Conservation (phyloP, 1,140 invertebrate genomes). For the Eumaeus atala region DNA sequence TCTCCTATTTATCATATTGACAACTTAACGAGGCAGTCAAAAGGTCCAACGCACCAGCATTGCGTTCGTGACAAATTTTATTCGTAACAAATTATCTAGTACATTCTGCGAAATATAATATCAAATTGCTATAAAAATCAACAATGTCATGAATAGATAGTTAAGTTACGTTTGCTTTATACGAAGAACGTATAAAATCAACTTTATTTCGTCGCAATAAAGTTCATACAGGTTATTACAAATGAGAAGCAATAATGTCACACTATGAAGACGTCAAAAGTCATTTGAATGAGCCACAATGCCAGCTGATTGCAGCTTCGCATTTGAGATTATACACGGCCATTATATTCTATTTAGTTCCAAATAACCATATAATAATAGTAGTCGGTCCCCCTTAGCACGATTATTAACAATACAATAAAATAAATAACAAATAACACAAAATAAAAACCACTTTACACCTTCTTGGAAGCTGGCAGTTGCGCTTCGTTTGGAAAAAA, state of each 20-base stretch:
- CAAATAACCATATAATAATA: slow-evolving; percentile 73
- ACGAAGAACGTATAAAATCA: background rate
- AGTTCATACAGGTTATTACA: background rate
- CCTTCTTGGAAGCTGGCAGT: slow-evolving; percentile 69
- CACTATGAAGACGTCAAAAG: slow-evolving; percentile 58
- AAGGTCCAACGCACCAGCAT: slow-evolving; percentile 15
- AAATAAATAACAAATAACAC: slow-evolving; percentile 71
- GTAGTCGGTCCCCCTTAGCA: slow-evolving; percentile 60
- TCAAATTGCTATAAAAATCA: slow-evolving; percentile 14
- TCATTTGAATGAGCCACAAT: slow-evolving; percentile 46
- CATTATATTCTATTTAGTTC: slow-evolving; percentile 73
- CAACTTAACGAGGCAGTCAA: slow-evolving; percentile 20
- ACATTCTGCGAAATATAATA: slow-evolving; percentile 25
- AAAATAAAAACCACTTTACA: slow-evolving; percentile 71
- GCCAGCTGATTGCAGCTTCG: slow-evolving; percentile 49
- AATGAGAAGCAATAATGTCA: slow-evolving; percentile 6
- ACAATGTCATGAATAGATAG: slow-evolving; percentile 23
- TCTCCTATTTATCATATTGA: slow-evolving; percentile 22
- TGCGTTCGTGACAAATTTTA: slow-evolving; percentile 38
- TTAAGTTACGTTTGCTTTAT: background rate
- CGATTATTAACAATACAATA: slow-evolving; percentile 74
- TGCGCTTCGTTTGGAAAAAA: slow-evolving; percentile 47
- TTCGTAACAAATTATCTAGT: slow-evolving; percentile 38
- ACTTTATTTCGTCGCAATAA: background rate
- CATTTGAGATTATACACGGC: slow-evolving; percentile 65